phyloP scores from a whole-genome alignment of 1,140 invertebrate species.

The Helicorthomorpha holstii region DNA sequence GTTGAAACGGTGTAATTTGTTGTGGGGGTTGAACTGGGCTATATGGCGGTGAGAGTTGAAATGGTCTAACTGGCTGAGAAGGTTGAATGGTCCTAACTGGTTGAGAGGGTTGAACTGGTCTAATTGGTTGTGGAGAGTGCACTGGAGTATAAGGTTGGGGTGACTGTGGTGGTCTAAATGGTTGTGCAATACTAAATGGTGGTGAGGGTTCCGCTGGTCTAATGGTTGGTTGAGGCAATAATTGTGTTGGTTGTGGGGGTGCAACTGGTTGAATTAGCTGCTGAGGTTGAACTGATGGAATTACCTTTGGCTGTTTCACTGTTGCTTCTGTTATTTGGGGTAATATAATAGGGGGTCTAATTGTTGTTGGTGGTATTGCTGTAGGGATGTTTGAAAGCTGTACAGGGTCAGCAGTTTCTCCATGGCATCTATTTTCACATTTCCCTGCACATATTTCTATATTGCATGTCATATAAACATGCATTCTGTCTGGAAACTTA shows the following conservation, averaged over 20 bases:
- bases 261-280: too few species aligned
- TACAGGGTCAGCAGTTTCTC: background rate
- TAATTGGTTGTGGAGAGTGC: too few species aligned
- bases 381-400: background rate
- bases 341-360: background rate
- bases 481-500: slow-evolving; percentile 49
- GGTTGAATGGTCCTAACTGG: too few species aligned
- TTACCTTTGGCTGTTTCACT: too few species aligned
- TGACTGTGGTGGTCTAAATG: background rate
- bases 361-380: background rate
- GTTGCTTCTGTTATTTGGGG: background rate
- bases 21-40: too few species aligned
- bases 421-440: slow-evolving; percentile 8
- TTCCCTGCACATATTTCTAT: slow-evolving; percentile 30
- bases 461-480: slow-evolving; percentile 55
- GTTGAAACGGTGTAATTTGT: too few species aligned
- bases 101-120: too few species aligned
- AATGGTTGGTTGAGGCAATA: background rate
- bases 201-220: background rate
- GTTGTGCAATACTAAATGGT: background rate
- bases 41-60: too few species aligned
- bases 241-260: background rate
- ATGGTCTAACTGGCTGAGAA: too few species aligned
- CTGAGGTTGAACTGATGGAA: too few species aligned
- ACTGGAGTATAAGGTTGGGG: too few species aligned